These are phyloP conservation scores for Calliopum simillimum DNA, from an alignment of 2,888 invertebrate genomes.

Conservation along the genomic window DNA sequence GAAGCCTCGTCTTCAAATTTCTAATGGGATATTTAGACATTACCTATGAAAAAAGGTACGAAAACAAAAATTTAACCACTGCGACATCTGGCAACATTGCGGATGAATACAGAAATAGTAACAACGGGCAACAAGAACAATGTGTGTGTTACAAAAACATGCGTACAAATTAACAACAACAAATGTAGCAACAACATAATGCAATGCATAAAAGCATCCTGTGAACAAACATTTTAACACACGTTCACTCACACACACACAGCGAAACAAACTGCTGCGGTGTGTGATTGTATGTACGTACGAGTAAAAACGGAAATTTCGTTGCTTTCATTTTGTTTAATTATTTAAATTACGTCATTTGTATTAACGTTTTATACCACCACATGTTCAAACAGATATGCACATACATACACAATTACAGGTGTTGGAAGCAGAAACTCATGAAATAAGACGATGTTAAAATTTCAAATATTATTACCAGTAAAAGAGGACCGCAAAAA, in stretches of 20 bases:
- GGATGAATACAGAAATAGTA: too few relatives aligned
- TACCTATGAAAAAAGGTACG: too few relatives aligned
- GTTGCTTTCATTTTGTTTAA: slow-evolving; percentile 44
- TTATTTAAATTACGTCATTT: slow-evolving; percentile 63
- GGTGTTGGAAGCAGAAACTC: not conserved
- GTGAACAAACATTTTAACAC: slow-evolving; percentile 17
- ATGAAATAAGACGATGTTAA: too few relatives aligned
- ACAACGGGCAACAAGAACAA: slow-evolving; percentile 2
- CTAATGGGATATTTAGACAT: too few relatives aligned
- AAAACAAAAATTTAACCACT: too few relatives aligned
- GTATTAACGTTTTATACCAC: slow-evolving; percentile 48
- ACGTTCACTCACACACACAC: not conserved
- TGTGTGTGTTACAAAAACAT: too few relatives aligned
- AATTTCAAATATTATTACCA: too few relatives aligned
- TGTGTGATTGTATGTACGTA: too few relatives aligned
- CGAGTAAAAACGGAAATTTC: slow-evolving; percentile 8
- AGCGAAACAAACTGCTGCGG: slow-evolving; percentile 8
- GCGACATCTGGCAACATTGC: too few relatives aligned
- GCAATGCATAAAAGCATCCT: slow-evolving; percentile 15
- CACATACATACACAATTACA: slow-evolving; percentile 7
- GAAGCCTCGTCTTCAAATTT: too few relatives aligned
- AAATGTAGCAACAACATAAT: slow-evolving; percentile 1
- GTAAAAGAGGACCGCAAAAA: too few relatives aligned
- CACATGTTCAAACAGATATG: not conserved
- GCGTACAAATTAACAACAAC: not conserved